phyloP scores from a whole-genome alignment of 2,797 vertebrate species.

The Neopelma chrysocephalum region DNA sequence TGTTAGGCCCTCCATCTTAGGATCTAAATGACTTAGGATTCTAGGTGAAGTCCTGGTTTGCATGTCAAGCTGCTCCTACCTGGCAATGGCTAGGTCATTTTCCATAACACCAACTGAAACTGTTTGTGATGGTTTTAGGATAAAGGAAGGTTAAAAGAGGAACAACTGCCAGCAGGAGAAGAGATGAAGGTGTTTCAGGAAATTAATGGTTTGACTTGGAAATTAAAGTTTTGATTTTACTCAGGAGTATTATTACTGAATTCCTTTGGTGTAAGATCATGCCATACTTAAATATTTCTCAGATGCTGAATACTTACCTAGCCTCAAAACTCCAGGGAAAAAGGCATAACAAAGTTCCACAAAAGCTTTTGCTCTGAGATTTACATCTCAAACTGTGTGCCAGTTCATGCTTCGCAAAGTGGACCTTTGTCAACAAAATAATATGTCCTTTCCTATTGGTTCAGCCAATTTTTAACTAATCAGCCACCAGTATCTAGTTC shows the following conservation, averaged over 20 bases:
- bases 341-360: neutral
- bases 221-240: constrained; percentile 38
- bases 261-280: constrained; percentile 27
- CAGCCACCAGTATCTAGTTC: neutral
- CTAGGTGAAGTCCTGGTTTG: neutral
- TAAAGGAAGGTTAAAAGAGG: constrained; percentile 8
- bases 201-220: constrained; percentile 26
- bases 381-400: neutral
- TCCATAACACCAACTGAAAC: neutral
- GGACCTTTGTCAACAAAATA: neutral
- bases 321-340: neutral
- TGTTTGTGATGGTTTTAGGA: neutral
- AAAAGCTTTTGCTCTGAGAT: neutral
- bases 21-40: neutral
- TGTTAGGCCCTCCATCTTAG: neutral
- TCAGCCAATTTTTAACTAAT: neutral
- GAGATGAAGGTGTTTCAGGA: constrained; percentile 7
- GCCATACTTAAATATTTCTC: constrained; percentile 2
- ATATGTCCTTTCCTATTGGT: neutral
- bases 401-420: neutral
- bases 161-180: neutral
- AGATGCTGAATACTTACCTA: neutral
- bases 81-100: neutral
- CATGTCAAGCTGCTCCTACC: neutral
- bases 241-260: constrained; percentile 32